phyloP scores from a whole-genome alignment of 2,888 invertebrate genomes.

The Gisinianus flammeolus region DNA sequence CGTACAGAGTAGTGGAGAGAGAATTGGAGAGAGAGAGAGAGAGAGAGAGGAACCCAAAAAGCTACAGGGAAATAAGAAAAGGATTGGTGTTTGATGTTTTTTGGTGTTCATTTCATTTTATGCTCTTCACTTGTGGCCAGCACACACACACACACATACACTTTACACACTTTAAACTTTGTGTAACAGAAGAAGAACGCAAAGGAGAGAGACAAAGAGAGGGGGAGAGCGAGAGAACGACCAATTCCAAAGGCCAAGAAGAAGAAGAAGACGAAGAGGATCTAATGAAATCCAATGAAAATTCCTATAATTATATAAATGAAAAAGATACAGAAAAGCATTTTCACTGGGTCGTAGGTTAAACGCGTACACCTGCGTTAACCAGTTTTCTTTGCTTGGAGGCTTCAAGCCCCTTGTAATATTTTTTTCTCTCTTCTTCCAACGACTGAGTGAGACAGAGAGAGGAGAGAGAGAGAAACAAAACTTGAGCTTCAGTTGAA shows the following conservation, averaged over 20 bases:
- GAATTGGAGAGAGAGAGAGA: background rate
- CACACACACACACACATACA: background rate
- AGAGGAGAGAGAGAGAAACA: no score
- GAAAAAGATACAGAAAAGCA: constrained; percentile 38
- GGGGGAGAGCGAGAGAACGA: no score
- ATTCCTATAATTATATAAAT: constrained; percentile 45
- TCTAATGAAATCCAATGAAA: constrained; percentile 41
- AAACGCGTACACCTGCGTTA: constrained; percentile 43
- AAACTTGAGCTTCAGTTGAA: no score
- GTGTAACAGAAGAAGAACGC: no score
- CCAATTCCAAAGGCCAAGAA: no score
- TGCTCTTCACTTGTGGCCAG: background rate
- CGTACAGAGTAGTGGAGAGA: background rate
- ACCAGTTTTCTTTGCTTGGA: constrained; percentile 41
- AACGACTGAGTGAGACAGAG: background rate
- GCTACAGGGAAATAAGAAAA: background rate
- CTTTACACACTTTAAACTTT: background rate
- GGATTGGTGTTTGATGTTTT: constrained; percentile 9
- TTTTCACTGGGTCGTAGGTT: constrained; percentile 39
- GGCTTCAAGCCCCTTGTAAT: constrained; percentile 38
- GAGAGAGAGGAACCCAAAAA: background rate
- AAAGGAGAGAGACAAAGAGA: background rate
- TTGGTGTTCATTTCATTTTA: background rate
- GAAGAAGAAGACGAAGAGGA: no score
- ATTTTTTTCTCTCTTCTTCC: constrained; percentile 20